Conservation (phyloP, 2,797 vertebrate species). For the Halcyon chelicuti region DNA sequence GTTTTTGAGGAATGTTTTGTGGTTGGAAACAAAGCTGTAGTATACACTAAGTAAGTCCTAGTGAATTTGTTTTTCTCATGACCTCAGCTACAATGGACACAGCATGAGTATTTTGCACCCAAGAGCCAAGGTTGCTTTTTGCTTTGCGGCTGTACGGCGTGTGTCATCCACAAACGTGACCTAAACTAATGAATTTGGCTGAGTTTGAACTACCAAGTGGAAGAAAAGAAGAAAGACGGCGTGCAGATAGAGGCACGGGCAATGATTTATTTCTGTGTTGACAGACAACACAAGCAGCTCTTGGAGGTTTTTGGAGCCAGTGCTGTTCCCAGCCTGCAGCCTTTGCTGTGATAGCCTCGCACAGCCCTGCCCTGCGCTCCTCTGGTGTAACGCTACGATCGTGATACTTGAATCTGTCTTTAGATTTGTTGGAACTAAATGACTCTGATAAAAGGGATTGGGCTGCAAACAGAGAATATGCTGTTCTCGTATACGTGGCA, state of each 20-base stretch:
- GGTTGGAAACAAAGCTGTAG: slow-evolving; percentile 54
- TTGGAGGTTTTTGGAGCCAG: neutral
- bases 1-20: slow-evolving; percentile 33
- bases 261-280: slow-evolving; percentile 36
- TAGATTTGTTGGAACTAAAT: neutral
- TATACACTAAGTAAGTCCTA: neutral
- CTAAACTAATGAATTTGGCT: slow-evolving; percentile 28
- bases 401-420: neutral
- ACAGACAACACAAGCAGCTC: neutral
- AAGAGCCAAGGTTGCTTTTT: neutral
- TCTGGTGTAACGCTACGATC: neutral
- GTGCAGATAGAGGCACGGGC: neutral
- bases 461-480: neutral
- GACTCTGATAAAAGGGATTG: neutral
- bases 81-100: neutral
- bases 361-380: neutral
- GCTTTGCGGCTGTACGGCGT: neutral
- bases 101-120: slow-evolving; percentile 2
- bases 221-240: neutral
- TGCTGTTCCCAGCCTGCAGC: neutral
- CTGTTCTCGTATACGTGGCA: neutral
- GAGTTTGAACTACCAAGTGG: neutral
- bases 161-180: slow-evolving; percentile 31
- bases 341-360: neutral
- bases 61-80: slow-evolving; percentile 35